Conservation (phyloP, 2,888 invertebrate genomes). For the Conomelus anceps region DNA sequence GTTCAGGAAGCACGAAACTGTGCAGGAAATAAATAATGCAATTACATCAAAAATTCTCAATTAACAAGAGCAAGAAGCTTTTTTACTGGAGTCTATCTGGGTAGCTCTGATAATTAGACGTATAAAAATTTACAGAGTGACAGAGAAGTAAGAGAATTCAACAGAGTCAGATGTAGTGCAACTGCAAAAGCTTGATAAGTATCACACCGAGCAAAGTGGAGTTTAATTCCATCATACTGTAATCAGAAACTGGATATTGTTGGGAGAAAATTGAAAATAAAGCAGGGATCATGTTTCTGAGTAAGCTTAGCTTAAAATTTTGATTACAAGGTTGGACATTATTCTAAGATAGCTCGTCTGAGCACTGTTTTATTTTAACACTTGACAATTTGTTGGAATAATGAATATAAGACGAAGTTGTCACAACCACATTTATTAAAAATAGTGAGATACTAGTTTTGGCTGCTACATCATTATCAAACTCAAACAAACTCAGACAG, state of each 20-base stretch:
- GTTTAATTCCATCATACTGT: neutral
- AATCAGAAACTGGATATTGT: neutral
- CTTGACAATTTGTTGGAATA: too few relatives aligned
- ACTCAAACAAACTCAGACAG: too few relatives aligned
- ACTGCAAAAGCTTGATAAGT: neutral
- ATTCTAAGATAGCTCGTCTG: too few relatives aligned
- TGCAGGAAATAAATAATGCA: too few relatives aligned
- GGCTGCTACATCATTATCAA: too few relatives aligned
- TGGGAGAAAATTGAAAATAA: neutral
- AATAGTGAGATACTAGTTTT: too few relatives aligned
- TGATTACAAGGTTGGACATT: neutral
- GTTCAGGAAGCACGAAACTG: too few relatives aligned
- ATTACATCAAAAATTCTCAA: neutral
- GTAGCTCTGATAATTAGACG: neutral
- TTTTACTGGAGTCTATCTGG: neutral
- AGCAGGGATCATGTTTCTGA: neutral
- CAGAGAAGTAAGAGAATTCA: neutral
- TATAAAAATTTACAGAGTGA: neutral
- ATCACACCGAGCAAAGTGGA: neutral
- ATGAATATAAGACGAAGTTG: too few relatives aligned
- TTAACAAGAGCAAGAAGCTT: neutral
- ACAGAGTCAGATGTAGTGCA: neutral
- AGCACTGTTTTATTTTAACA: too few relatives aligned
- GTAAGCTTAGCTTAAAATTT: neutral
- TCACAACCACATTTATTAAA: too few relatives aligned